Evolutionary conservation across 2,888 invertebrate species (phyloP), one percentile per base, ranked within the genome.

Genomic region (Caenorhabditis drosophilae): DNA sequence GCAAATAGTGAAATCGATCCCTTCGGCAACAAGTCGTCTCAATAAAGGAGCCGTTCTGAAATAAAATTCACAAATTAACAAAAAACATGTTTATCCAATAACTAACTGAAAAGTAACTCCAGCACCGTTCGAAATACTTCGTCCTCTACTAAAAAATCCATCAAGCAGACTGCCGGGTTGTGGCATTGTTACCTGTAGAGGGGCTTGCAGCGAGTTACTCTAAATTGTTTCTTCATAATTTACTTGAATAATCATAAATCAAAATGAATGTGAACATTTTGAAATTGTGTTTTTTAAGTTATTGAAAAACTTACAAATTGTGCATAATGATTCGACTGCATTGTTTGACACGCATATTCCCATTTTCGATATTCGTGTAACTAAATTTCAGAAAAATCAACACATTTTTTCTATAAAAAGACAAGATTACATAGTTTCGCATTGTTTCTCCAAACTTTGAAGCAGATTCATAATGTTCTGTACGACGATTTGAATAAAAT

Each of bases 1-100:
- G 7, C 76, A 49, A 36, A 80, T 49, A 12, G 70, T n/a, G 36
- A 71, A 77, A 45, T 81, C 81, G 23, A 80, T 64, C 20, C 67
- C 46, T 55, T 81, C 81, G 6, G 81, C 81, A 11, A 69, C 18
- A 15, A 75, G 38, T 51, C 81, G 58, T 22, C 77, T 56, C 22
- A 70, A 15, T 52, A 78, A 71, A 1, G 77, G 60, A 1, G 80
- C 73, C 1, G 57, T 42, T 46, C 69, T 73, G 59, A 27, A 64
- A 48, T 31, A 31, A 12, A 36, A 15, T n/a, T 36, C 26, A 18
- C 18, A 23, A 31, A 22, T 41, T 51, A 9, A 25, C 34, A 52
- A 22, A 35, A 35, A 15, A 20, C 16, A 23, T 27, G 26, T 51
- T 18, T 20, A 9, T 6, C 16, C 15, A 31, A 20, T 1, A 31